A percentile compares a stretch with the other conserved stretches of the same genome.
These are phyloP conservation scores for Resseliella maxima DNA, from an alignment of 2,888 invertebrate genomes.

Conservation along the genomic window DNA sequence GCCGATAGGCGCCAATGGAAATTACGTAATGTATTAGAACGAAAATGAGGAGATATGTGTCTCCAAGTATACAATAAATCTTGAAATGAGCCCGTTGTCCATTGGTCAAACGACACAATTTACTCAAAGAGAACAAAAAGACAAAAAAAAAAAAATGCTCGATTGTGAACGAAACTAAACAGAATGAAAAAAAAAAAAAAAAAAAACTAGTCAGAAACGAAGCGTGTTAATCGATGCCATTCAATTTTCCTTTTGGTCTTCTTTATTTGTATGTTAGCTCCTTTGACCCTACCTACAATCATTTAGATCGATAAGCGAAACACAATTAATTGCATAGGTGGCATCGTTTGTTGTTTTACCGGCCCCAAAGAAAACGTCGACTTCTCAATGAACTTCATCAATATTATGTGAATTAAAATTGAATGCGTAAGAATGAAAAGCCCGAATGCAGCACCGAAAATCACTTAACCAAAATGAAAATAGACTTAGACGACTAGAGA, in stretches of 20 bases:
- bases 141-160: no score
- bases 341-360: conserved; percentile 42
- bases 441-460: background rate
- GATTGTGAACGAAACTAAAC: no score
- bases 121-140: background rate
- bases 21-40: conserved; percentile 23
- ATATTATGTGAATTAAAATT: background rate
- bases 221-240: conserved; percentile 52
- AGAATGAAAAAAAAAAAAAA: background rate
- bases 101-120: conserved; percentile 42
- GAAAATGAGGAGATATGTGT: background rate
- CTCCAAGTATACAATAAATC: conserved; percentile 31
- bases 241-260: background rate
- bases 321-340: conserved; percentile 49
- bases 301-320: conserved; percentile 51
- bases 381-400: conserved; percentile 16
- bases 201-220: background rate
- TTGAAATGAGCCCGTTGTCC: conserved; percentile 16
- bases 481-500: background rate
- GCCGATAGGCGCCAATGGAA: conserved; percentile 31
- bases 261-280: background rate
- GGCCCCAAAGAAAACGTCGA: background rate
- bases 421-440: background rate
- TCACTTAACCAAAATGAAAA: conserved; percentile 21
- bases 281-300: conserved; percentile 55